phyloP scores from a whole-genome alignment of 2,888 invertebrate species.

The Suillia variegata region DNA sequence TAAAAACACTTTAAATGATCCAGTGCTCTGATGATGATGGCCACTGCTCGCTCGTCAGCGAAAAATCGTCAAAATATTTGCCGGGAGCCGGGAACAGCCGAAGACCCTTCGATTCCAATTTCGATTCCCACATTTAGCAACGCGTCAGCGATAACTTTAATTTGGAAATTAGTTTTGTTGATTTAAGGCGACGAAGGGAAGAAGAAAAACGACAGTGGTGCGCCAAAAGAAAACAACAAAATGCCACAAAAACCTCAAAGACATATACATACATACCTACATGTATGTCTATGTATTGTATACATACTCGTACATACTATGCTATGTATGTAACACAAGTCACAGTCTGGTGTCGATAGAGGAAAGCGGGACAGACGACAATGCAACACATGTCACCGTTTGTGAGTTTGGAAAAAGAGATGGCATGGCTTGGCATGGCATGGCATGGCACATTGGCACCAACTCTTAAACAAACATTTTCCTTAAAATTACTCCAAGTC shows the following conservation, averaged over 20 bases:
- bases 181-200: slow-evolving; percentile 25
- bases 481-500: no score
- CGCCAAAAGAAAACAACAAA: slow-evolving; percentile 20
- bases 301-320: no score
- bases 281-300: no score
- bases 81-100: slow-evolving; percentile 9
- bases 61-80: slow-evolving; percentile 12
- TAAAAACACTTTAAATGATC: slow-evolving; percentile 14
- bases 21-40: no score
- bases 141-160: slow-evolving; percentile 21
- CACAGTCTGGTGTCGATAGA: no score
- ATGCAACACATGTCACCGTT: slow-evolving; percentile 14
- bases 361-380: slow-evolving; percentile 13
- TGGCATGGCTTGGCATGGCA: no score
- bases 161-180: slow-evolving; percentile 33
- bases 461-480: no score
- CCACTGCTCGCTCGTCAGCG: slow-evolving; percentile 9
- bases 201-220: slow-evolving; percentile 18
- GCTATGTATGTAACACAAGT: no score
- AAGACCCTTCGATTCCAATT: no score
- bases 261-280: no score
- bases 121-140: slow-evolving; percentile 9
- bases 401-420: no score
- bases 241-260: slow-evolving; percentile 12
- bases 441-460: no score